These are phyloP conservation scores for Tetanocera ferruginea DNA, from an alignment of 2,888 invertebrate species.

Conservation along the genomic window DNA sequence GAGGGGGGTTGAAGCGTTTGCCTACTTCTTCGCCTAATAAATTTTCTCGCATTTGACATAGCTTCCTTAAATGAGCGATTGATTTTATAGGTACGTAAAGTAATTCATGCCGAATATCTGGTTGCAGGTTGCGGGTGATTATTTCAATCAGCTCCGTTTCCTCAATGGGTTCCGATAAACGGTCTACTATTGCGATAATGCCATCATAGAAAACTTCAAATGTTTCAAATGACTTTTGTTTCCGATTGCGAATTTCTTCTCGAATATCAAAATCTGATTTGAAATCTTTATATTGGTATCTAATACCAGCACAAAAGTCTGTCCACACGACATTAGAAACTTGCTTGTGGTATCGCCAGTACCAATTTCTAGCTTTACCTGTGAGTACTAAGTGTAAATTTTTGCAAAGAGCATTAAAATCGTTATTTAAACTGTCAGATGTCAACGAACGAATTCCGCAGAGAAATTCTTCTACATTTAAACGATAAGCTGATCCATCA, in stretches of 20 bases:
- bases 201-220: slow-evolving; percentile 32
- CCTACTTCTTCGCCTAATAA: slow-evolving; percentile 31
- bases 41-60: slow-evolving; percentile 37
- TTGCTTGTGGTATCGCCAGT: too few species aligned
- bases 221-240: slow-evolving; percentile 16
- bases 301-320: slow-evolving; percentile 22
- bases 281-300: slow-evolving; percentile 26
- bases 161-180: background rate
- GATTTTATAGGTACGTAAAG: slow-evolving; percentile 32
- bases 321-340: slow-evolving; percentile 12
- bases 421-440: slow-evolving; percentile 14
- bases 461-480: slow-evolving; percentile 26
- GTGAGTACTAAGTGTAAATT: slow-evolving; percentile 32
- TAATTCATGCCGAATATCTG: slow-evolving; percentile 41
- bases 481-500: too few species aligned
- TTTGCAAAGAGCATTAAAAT: slow-evolving; percentile 27
- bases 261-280: slow-evolving; percentile 11
- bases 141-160: too few species aligned
- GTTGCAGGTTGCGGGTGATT: too few species aligned
- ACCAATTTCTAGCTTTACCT: slow-evolving; percentile 23
- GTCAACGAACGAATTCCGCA: slow-evolving; percentile 20
- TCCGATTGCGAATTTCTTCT: slow-evolving; percentile 11
- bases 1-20: slow-evolving; percentile 1
- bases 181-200: slow-evolving; percentile 32
- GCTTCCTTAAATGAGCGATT: slow-evolving; percentile 33